Percentiles rank a stretch among this genome's conserved stretches.
Conservation (phyloP, 2,888 invertebrate genomes). For the Calameuta idolon region DNA sequence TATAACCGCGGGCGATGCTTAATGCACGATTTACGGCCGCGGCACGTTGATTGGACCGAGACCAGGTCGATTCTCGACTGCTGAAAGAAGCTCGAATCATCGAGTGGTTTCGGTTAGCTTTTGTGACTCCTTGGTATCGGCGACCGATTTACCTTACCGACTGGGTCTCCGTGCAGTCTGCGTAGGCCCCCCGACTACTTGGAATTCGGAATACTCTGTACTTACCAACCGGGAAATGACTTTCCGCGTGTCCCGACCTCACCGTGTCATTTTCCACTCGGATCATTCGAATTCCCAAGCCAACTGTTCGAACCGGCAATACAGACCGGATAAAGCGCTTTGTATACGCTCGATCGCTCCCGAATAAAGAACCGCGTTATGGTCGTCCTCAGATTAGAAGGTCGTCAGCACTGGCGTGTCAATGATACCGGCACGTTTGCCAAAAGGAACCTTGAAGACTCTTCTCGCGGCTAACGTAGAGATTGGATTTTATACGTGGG, state of each 20-base stretch:
- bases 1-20: not conserved
- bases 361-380: constrained; percentile 13
- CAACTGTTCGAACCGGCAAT: not conserved
- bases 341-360: constrained; percentile 16
- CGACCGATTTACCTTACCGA: not conserved
- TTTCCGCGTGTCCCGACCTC: not conserved
- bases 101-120: not conserved
- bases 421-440: not conserved
- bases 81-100: not conserved
- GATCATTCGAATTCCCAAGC: not conserved
- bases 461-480: not conserved
- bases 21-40: not conserved
- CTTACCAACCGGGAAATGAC: not conserved
- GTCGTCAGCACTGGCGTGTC: not conserved
- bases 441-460: not conserved
- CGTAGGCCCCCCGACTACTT: not conserved
- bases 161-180: not conserved
- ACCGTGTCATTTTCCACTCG: not conserved
- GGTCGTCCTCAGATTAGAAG: not conserved
- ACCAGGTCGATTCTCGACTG: not conserved
- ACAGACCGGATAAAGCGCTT: not conserved
- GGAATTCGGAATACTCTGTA: not conserved
- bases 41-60: not conserved
- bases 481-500: not conserved
- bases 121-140: not conserved